Evolutionary conservation across 2,797 vertebrate genomes (phyloP).

Genomic region (Linurgus olivaceus): DNA sequence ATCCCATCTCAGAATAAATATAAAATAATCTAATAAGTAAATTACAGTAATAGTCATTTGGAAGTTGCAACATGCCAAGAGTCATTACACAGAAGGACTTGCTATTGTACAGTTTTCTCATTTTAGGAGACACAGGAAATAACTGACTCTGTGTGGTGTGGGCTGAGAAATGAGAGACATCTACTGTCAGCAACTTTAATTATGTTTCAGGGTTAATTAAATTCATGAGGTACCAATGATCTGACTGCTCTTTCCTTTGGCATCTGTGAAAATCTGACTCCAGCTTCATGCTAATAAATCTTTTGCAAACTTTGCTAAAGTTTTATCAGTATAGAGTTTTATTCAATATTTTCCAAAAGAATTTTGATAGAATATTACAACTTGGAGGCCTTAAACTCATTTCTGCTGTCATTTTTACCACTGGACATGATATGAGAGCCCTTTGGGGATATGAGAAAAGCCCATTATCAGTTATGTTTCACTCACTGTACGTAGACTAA

Average conservation of each 20-base stretch:
- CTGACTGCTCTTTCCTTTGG: not conserved
- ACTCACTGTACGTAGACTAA: not conserved
- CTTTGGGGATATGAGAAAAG: not conserved
- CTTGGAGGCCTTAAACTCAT: not conserved
- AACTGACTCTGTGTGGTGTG: not conserved
- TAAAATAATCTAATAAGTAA: slow-evolving; percentile 22
- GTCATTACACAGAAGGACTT: not conserved
- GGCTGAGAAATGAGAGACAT: not conserved
- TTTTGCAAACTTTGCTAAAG: not conserved
- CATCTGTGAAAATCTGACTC: not conserved
- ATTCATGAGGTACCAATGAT: not conserved
- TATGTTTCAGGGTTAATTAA: not conserved
- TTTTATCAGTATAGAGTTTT: not conserved
- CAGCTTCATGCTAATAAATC: not conserved
- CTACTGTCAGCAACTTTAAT: not conserved
- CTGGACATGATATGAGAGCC: not conserved
- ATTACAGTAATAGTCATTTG: not conserved
- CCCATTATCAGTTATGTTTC: not conserved
- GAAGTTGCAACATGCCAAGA: slow-evolving; percentile 1
- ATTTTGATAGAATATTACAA: not conserved
- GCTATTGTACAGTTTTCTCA: not conserved
- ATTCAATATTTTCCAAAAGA: not conserved
- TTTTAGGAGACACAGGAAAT: not conserved
- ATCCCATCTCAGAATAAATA: not conserved
- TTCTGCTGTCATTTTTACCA: not conserved